Percentiles rank a stretch among this genome's conserved stretches.
Evolutionary conservation across 2,113 vertebrate species (phyloP).

Genomic region (Anguilla rostrata): DNA sequence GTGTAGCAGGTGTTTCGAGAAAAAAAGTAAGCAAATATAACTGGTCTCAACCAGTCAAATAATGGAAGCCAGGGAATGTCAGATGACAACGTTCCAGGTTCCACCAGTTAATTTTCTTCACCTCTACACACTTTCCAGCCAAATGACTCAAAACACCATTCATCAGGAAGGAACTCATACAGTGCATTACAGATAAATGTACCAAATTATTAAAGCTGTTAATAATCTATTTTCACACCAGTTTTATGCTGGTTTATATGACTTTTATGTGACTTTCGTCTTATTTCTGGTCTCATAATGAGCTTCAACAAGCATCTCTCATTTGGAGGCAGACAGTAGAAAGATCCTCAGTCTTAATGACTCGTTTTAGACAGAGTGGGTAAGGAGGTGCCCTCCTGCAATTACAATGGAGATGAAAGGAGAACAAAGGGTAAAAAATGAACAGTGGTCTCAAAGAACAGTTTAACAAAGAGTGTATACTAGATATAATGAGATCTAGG

Average conservation of each 20-base stretch:
- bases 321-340: not conserved
- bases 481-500: not conserved
- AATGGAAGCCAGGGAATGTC: too few relatives aligned
- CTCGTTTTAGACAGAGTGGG: not conserved
- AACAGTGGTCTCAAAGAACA: not conserved
- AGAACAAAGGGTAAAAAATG: not conserved
- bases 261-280: not conserved
- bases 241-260: not conserved
- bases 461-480: not conserved
- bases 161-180: too few relatives aligned
- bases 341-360: not conserved
- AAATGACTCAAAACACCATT: too few relatives aligned
- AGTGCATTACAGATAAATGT: not conserved
- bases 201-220: not conserved
- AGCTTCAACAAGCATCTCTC: not conserved
- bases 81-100: too few relatives aligned
- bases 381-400: not conserved
- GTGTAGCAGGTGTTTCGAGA: too few relatives aligned
- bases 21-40: too few relatives aligned
- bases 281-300: conserved; percentile 12
- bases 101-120: too few relatives aligned
- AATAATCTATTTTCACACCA: not conserved
- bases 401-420: not conserved
- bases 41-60: too few relatives aligned
- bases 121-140: too few relatives aligned